A percentile compares a stretch with the other conserved stretches of the same genome.
Conservation (phyloP, 1,140 invertebrate genomes). For the Agraylea sexmaculata region DNA sequence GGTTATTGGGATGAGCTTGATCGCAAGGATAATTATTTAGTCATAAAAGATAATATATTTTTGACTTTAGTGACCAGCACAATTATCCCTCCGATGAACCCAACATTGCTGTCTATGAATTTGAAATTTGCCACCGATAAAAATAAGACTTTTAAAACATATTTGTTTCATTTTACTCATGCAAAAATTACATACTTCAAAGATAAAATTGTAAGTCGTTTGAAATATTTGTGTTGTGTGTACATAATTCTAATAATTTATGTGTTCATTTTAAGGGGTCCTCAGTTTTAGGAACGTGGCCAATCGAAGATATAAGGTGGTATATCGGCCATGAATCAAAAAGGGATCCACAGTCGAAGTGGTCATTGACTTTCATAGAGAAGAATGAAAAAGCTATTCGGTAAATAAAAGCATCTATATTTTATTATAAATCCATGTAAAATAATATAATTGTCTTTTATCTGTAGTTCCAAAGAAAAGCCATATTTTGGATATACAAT, state of each 20-base stretch:
- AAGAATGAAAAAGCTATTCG: slow-evolving; percentile 54
- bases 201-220: slow-evolving; percentile 51
- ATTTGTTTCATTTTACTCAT: slow-evolving; percentile 67
- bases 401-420: slow-evolving; percentile 28
- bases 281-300: slow-evolving; percentile 55
- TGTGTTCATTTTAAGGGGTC: slow-evolving; percentile 40
- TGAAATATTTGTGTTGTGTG: slow-evolving; percentile 3
- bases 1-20: slow-evolving; percentile 74
- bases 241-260: slow-evolving; percentile 6
- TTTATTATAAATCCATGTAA: slow-evolving; percentile 9
- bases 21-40: slow-evolving; percentile 65
- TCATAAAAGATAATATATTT: slow-evolving; percentile 49
- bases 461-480: slow-evolving; percentile 54
- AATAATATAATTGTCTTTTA: slow-evolving; percentile 11
- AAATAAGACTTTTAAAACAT: slow-evolving; percentile 61
- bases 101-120: slow-evolving; percentile 47
- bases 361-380: slow-evolving; percentile 65
- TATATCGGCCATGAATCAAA: slow-evolving; percentile 73
- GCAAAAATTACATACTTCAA: slow-evolving; percentile 70
- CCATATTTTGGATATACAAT: slow-evolving; percentile 69
- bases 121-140: slow-evolving; percentile 67
- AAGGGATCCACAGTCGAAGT: slow-evolving; percentile 63
- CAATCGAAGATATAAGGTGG: slow-evolving; percentile 66
- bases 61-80: slow-evolving; percentile 32
- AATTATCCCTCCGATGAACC: slow-evolving; percentile 41